Percentiles rank a stretch among this genome's conserved stretches.
phyloP scores from a whole-genome alignment of 2,113 vertebrate species.

The Varanus komodoensis region DNA sequence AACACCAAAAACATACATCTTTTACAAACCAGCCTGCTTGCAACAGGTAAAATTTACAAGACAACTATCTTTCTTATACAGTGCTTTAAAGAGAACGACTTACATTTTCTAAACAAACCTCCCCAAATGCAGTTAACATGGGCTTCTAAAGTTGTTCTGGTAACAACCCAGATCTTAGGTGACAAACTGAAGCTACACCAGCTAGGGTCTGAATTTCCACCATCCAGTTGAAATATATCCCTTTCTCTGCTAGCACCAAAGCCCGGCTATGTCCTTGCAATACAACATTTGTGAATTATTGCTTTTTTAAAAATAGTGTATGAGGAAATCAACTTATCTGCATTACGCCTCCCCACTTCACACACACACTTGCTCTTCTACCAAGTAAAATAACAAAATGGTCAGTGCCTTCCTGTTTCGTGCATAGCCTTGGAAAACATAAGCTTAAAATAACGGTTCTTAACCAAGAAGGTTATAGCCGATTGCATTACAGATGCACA shows the following conservation, averaged over 20 bases:
- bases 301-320: conserved; percentile 75
- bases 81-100: conserved; percentile 81
- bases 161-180: conserved; percentile 67
- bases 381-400: background rate
- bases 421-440: conserved; percentile 47
- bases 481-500: conserved; percentile 45
- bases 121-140: conserved; percentile 75
- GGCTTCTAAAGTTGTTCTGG: conserved; percentile 71
- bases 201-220: conserved; percentile 67
- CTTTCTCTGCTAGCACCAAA: conserved; percentile 70
- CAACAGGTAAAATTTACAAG: conserved; percentile 84
- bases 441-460: conserved; percentile 57
- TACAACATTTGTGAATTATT: conserved; percentile 79
- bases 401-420: conserved; percentile 49
- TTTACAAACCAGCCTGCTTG: conserved; percentile 85
- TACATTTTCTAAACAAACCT: conserved; percentile 71
- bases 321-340: conserved; percentile 71
- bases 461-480: conserved; percentile 35
- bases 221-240: conserved; percentile 72
- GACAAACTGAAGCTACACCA: conserved; percentile 68
- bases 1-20: conserved; percentile 89
- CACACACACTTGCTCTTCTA: conserved; percentile 29
- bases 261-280: conserved; percentile 81
- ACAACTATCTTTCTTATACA: conserved; percentile 80
- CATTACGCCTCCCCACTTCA: conserved; percentile 48